Evolutionary conservation across 2,888 invertebrate species (phyloP).

Genomic region (Amphimallon solstitiale): DNA sequence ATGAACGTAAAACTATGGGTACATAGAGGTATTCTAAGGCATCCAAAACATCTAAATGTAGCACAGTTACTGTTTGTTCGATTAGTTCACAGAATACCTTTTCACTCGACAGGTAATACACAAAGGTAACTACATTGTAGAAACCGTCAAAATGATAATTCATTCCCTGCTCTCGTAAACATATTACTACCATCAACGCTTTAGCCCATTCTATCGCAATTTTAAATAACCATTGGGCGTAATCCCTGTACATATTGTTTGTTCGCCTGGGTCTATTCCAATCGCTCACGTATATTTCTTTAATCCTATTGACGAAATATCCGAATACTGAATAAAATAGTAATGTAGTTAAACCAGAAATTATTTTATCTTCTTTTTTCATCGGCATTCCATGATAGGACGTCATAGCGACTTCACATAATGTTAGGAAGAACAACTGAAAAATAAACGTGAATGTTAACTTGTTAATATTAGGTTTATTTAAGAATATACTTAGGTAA

Average conservation of each 20-base stretch:
- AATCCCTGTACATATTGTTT: constrained; percentile 41
- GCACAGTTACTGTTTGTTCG: constrained; percentile 66
- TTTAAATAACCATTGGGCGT: constrained; percentile 64
- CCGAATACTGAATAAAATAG: constrained; percentile 60
- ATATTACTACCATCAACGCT: constrained; percentile 70
- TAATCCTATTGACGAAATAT: constrained; percentile 58
- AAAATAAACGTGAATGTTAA: constrained; percentile 40
- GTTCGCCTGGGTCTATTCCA: constrained; percentile 42
- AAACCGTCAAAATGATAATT: constrained; percentile 73
- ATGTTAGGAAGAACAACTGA: constrained; percentile 58
- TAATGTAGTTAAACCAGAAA: constrained; percentile 58
- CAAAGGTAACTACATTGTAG: constrained; percentile 72
- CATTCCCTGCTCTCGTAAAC: constrained; percentile 77
- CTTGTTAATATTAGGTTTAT: too few species aligned
- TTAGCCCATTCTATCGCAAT: constrained; percentile 83
- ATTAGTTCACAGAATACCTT: constrained; percentile 74
- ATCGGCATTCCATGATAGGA: constrained; percentile 40
- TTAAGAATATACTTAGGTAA: too few species aligned
- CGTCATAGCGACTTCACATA: constrained; percentile 53
- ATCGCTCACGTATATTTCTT: constrained; percentile 53
- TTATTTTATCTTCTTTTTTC: constrained; percentile 50
- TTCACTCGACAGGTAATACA: constrained; percentile 77
- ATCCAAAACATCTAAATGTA: constrained; percentile 72
- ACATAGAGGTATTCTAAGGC: constrained; percentile 76
- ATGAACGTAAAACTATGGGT: constrained; percentile 70